phyloP scores from a whole-genome alignment of 1,140 invertebrate species.

The Caenorhabditis brenneri region DNA sequence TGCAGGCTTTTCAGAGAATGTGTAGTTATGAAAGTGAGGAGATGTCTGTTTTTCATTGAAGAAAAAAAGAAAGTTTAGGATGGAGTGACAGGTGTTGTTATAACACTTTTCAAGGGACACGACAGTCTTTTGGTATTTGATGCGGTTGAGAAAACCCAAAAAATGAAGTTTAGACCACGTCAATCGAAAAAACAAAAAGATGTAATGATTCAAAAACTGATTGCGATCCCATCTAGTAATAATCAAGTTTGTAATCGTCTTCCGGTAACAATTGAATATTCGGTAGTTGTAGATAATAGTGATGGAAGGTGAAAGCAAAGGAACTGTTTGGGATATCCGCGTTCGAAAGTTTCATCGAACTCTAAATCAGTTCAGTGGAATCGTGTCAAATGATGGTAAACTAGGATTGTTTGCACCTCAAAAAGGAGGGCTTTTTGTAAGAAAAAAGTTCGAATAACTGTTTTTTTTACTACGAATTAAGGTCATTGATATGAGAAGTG shows the following conservation, averaged over 20 bases:
- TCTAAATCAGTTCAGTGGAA: constrained; percentile 74
- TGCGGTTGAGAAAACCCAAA: constrained; percentile 62
- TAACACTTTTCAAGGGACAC: constrained; percentile 59
- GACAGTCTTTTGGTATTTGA: constrained; percentile 59
- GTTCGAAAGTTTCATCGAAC: constrained; percentile 73
- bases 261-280: neutral
- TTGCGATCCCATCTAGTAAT: constrained; percentile 79
- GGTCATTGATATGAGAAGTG: constrained; percentile 84
- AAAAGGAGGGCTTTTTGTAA: constrained; percentile 84
- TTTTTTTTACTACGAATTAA: constrained; percentile 22
- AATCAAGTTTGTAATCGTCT: constrained; percentile 24
- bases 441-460: constrained; percentile 42
- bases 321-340: constrained; percentile 81
- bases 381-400: constrained; percentile 73
- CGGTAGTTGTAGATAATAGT: constrained; percentile 70
- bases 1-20: constrained; percentile 61
- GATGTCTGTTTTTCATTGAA: neutral
- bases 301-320: constrained; percentile 78
- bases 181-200: constrained; percentile 78
- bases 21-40: constrained; percentile 55
- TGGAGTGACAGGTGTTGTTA: constrained; percentile 56
- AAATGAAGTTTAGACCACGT: constrained; percentile 77
- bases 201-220: constrained; percentile 77
- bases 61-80: constrained; percentile 49
- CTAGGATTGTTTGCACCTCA: constrained; percentile 89